These are phyloP conservation scores for Mercenaria mercenaria DNA, from an alignment of 1,140 invertebrate genomes.

Conservation along the genomic window DNA sequence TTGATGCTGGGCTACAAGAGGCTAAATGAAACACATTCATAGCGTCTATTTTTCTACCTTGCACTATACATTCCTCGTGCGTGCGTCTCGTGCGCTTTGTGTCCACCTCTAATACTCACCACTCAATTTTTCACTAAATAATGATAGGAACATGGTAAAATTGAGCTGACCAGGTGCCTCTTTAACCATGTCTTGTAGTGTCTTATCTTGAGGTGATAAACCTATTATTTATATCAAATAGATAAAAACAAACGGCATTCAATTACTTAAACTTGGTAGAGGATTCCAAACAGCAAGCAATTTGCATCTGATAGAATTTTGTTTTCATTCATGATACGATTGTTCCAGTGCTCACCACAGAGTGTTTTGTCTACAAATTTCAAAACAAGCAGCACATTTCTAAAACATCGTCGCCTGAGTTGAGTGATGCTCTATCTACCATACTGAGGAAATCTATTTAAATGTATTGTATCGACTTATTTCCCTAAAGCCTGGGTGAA, in stretches of 20 bases:
- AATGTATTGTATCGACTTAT: no score
- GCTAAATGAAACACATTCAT: slow-evolving; percentile 6
- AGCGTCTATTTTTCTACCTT: not conserved
- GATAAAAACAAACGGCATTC: slow-evolving; percentile 27
- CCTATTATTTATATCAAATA: slow-evolving; percentile 54
- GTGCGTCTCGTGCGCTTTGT: not conserved
- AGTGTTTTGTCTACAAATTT: not conserved
- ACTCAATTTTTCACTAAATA: slow-evolving; percentile 96
- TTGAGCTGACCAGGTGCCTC: slow-evolving; percentile 98
- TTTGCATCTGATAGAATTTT: not conserved
- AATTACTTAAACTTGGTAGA: not conserved
- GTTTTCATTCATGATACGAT: no score
- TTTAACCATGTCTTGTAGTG: slow-evolving; percentile 98
- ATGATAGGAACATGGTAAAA: slow-evolving; percentile 99
- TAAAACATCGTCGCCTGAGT: no score
- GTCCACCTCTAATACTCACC: slow-evolving; percentile 87
- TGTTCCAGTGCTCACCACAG: no score
- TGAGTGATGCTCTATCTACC: no score
- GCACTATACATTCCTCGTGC: not conserved
- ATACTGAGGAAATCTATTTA: no score
- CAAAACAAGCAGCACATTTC: not conserved
- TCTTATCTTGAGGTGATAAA: slow-evolving; percentile 92
- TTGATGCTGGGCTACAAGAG: not conserved
- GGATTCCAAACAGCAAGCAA: not conserved
- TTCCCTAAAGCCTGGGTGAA: no score